Conservation (phyloP, 2,797 vertebrate genomes). For the Lacerta viridis region DNA sequence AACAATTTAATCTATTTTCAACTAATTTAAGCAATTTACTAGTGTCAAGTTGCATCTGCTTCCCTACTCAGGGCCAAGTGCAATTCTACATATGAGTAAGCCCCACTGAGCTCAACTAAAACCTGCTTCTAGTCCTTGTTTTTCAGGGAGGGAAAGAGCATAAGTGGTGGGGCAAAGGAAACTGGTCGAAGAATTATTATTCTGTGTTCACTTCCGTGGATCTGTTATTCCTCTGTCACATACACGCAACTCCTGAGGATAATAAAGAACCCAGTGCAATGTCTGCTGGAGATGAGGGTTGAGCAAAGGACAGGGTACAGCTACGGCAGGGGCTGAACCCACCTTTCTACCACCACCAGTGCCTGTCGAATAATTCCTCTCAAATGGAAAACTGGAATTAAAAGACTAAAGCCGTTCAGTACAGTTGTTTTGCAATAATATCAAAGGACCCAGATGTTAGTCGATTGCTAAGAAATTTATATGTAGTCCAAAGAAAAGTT, state of each 20-base stretch:
- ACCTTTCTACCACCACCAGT: neutral
- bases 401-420: constrained; percentile 33
- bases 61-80: too few species aligned
- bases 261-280: neutral
- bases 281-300: neutral
- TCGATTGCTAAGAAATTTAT: constrained; percentile 39
- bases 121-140: too few species aligned
- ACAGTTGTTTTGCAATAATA: constrained; percentile 47
- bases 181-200: neutral
- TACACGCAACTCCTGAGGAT: neutral
- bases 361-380: neutral
- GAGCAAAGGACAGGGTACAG: neutral
- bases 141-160: neutral
- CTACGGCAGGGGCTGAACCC: too few species aligned
- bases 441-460: constrained; percentile 29
- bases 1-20: too few species aligned
- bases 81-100: too few species aligned
- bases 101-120: too few species aligned
- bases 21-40: too few species aligned
- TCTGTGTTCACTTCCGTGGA: neutral
- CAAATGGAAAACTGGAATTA: constrained; percentile 44
- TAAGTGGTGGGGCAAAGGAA: neutral
- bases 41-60: too few species aligned
- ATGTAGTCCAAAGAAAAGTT: neutral
- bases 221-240: neutral